Evolutionary conservation across 2,797 vertebrate species (phyloP), one percentile per base, ranked within the genome.

Genomic region (Sebastes minor): DNA sequence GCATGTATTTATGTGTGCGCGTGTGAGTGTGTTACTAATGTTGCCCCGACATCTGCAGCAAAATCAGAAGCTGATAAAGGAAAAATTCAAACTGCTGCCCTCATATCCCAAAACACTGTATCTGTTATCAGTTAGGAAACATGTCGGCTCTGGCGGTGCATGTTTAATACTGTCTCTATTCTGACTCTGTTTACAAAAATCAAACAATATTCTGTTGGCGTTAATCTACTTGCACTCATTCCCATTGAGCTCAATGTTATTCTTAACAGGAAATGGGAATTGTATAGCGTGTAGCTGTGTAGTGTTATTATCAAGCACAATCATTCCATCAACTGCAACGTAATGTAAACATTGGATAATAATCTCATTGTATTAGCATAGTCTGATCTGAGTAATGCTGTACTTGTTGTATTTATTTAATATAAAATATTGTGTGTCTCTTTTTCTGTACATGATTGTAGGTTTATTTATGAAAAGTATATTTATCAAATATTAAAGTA

Each of bases 281-380:
- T 64, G 71, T 91, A 82, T 78, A 82, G 53, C 32, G 27, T 83
- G 76, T 84, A 57, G 35, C 80, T 71, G 84, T 89, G 78, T 81
- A 63, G 78, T 89, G 85, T 91, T 78, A 71, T 49, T 84, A 78
- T 89, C 62, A 90, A 93, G 92, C 92, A 91, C 91, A 93, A 91
- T 81, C 83, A 76, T 85, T 60, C 76, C 74, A 86, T 91, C 60
- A 59, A 75, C 55, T 90, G 88, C 91, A 92, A 88, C 80, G 72
- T 79, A 71, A 68, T 95, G 91, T 94, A 92, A 86, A 94, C 93
- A 94, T 53, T 71, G 67, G 67, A 80, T 74, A 74, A 83, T 86
- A 82, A 85, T 71, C 42, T 71, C 74, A 67, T 57, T 80, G 77
- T 89, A 52, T 81, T 87, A 85, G 78, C 82, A 75, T 84, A 80